These are phyloP conservation scores for Cryptomyrus ogoouensis DNA, from an alignment of 2,113 vertebrate species.

Conservation along the genomic window DNA sequence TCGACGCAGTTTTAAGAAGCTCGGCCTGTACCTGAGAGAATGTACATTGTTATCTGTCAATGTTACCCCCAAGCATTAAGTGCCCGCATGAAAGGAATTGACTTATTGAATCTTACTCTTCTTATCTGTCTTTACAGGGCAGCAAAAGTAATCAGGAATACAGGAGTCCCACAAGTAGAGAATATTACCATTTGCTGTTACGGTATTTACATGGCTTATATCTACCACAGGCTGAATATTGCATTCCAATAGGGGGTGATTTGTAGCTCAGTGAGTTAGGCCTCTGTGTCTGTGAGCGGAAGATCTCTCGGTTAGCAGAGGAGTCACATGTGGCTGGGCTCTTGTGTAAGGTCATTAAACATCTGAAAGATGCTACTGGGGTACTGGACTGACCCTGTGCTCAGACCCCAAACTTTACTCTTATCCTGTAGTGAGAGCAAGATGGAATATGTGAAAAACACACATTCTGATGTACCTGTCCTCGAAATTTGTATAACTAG, in stretches of 20 bases:
- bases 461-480: not conserved
- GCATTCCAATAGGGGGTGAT: not conserved
- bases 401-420: not conserved
- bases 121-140: not conserved
- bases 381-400: not conserved
- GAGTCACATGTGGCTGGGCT: not conserved
- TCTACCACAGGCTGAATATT: not conserved
- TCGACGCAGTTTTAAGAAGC: constrained; percentile 15
- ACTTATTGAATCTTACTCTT: not conserved
- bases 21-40: constrained; percentile 15
- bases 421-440: not conserved
- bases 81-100: not conserved
- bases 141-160: not conserved
- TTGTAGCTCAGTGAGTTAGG: not conserved
- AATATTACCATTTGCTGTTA: not conserved
- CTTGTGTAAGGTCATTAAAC: not conserved
- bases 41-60: constrained; percentile 24
- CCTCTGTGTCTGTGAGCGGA: not conserved
- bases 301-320: not conserved
- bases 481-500: not conserved
- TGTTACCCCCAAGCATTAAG: constrained; percentile 24
- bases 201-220: not conserved
- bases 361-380: not conserved
- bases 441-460: not conserved
- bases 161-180: not conserved